A percentile compares a stretch with the other conserved stretches of the same genome.
phyloP scores from a whole-genome alignment of 2,888 invertebrate species.

The Anodontia alba region DNA sequence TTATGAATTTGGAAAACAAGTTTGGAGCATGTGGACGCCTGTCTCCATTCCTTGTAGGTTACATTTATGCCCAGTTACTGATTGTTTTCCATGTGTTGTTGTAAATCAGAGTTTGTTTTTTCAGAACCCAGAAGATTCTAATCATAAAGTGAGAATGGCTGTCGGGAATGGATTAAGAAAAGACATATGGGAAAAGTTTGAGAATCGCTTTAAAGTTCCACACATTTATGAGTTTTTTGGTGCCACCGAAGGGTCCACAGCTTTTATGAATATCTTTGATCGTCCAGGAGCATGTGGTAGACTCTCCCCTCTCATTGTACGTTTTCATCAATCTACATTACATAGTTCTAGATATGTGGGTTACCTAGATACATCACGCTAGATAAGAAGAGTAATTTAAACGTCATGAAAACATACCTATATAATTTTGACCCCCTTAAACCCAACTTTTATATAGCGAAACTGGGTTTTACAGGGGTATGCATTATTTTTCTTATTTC shows the following conservation, averaged over 20 bases:
- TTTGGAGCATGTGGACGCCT: constrained; percentile 69
- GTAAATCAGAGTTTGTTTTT: constrained; percentile 17
- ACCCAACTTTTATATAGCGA: too few relatives aligned
- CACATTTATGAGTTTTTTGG: constrained; percentile 96
- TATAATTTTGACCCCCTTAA: too few relatives aligned
- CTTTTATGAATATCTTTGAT: constrained; percentile 96
- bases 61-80: background rate
- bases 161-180: constrained; percentile 97
- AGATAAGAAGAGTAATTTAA: background rate
- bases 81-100: background rate
- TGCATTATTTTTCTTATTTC: too few relatives aligned
- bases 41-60: constrained; percentile 51
- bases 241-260: constrained; percentile 98
- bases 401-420: too few relatives aligned
- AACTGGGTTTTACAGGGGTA: too few relatives aligned
- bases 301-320: constrained; percentile 71
- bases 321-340: too few relatives aligned
- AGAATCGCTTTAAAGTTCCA: constrained; percentile 92
- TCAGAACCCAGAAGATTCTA: constrained; percentile 81
- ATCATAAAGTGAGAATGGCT: constrained; percentile 88
- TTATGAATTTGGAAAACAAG: constrained; percentile 95
- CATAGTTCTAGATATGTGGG: background rate
- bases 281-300: constrained; percentile 84
- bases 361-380: background rate
- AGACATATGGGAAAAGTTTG: constrained; percentile 96